These are phyloP conservation scores for Psephotus haematonotus DNA, from an alignment of 2,113 vertebrate species.

Conservation along the genomic window DNA sequence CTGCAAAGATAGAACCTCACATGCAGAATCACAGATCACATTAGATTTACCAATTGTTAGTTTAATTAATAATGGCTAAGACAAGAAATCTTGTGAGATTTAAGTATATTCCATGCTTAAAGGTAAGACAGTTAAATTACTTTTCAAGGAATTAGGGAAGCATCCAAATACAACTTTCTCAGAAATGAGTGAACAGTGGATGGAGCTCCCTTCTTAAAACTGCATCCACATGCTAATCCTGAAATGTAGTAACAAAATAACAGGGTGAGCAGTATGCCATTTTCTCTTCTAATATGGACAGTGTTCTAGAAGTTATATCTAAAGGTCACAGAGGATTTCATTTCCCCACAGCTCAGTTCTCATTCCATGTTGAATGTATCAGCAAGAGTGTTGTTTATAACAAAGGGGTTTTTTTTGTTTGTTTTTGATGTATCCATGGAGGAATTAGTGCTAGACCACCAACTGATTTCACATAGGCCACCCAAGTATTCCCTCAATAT, in stretches of 20 bases:
- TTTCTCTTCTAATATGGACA: background rate
- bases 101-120: background rate
- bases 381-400: constrained; percentile 36
- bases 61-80: background rate
- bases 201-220: background rate
- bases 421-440: constrained; percentile 12
- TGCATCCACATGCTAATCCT: background rate
- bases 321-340: constrained; percentile 22
- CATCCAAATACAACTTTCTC: background rate
- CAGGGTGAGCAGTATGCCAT: background rate
- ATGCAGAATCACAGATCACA: background rate
- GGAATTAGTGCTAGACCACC: constrained; percentile 32
- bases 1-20: background rate
- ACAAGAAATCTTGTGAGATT: background rate
- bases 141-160: background rate
- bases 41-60: background rate
- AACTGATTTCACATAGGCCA: constrained; percentile 12
- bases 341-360: background rate
- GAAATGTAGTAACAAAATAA: background rate
- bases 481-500: constrained; percentile 28
- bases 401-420: background rate
- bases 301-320: background rate
- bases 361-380: constrained; percentile 1
- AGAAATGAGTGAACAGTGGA: background rate
- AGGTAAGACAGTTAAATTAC: background rate